phyloP scores from a whole-genome alignment of 2,888 invertebrate species.

The Meta bourneti region DNA sequence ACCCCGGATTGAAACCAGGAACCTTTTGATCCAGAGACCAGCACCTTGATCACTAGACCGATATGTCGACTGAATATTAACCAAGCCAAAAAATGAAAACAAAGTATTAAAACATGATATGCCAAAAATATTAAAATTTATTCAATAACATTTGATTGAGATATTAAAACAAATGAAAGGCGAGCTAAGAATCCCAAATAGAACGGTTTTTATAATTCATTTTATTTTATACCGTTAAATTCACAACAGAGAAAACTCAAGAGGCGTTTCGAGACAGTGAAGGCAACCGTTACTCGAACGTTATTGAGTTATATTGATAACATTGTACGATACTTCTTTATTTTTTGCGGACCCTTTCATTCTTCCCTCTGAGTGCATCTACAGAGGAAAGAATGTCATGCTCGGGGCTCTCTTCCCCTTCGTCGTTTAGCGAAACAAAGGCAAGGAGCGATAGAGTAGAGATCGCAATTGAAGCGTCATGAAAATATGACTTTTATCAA shows the following conservation, averaged over 20 bases:
- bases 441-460: not conserved
- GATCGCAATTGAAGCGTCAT: constrained; percentile 48
- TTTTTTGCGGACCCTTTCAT: not conserved
- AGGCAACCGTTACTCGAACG: not conserved
- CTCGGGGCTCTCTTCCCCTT: not conserved
- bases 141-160: no score
- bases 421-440: not conserved
- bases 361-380: constrained; percentile 9
- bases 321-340: not conserved
- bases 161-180: no score
- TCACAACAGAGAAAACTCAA: not conserved
- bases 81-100: no score
- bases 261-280: not conserved
- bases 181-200: no score
- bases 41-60: no score
- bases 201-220: no score
- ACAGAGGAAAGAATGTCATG: not conserved
- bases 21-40: no score
- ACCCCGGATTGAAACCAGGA: no score
- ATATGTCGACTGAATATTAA: no score
- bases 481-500: constrained; percentile 64
- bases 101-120: no score
- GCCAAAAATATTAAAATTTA: no score
- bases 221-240: no score
- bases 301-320: constrained; percentile 32